A percentile compares a stretch with the other conserved stretches of the same genome.
Conservation (phyloP, 1,140 invertebrate genomes). For the Trichonephila clavipes region DNA sequence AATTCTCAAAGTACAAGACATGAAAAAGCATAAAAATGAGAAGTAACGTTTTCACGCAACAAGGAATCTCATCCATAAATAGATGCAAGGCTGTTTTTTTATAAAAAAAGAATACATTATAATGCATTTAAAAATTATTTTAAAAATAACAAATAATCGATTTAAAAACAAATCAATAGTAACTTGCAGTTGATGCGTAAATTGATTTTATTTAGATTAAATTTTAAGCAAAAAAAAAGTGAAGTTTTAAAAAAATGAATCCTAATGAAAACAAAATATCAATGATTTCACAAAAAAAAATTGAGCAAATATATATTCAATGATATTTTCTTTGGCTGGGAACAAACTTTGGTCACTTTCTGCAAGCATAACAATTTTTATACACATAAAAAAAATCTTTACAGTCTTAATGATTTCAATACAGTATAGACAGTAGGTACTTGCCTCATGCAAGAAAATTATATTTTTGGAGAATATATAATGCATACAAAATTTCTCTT, state of each 20-base stretch:
- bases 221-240: background rate
- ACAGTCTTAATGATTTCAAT: background rate
- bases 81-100: background rate
- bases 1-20: background rate
- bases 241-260: background rate
- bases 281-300: background rate
- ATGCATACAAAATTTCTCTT: too few species aligned
- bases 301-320: slow-evolving; percentile 33
- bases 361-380: background rate
- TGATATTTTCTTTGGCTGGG: slow-evolving; percentile 41
- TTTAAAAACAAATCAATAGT: background rate
- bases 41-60: background rate
- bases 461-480: too few species aligned
- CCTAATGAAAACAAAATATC: background rate
- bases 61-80: background rate
- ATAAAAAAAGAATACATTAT: background rate
- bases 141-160: background rate
- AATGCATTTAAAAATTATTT: background rate
- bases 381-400: background rate
- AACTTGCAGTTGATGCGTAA: background rate
- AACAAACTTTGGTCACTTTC: slow-evolving; percentile 34
- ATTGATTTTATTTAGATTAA: background rate
- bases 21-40: background rate
- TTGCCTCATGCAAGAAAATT: background rate
- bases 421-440: background rate